These are phyloP conservation scores for Coregonus sp. DNA, from an alignment of 2,797 vertebrate genomes.

Conservation along the genomic window DNA sequence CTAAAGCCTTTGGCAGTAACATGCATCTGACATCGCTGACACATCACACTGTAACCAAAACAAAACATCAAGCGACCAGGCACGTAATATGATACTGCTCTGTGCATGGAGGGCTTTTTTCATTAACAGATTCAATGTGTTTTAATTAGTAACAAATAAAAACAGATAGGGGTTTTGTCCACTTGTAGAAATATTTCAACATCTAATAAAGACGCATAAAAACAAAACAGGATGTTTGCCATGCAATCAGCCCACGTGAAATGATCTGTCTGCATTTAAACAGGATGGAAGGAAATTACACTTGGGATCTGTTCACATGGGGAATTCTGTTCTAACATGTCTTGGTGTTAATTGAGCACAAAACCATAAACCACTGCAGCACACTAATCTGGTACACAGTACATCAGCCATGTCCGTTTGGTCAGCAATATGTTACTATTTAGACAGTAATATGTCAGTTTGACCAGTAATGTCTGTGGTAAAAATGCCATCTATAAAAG, in stretches of 20 bases:
- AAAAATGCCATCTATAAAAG: too few species aligned
- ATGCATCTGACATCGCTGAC: slow-evolving; percentile 10
- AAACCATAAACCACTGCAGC: background rate
- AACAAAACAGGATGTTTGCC: slow-evolving; percentile 19
- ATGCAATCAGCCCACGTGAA: slow-evolving; percentile 13
- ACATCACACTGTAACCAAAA: slow-evolving; percentile 15
- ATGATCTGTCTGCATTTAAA: background rate
- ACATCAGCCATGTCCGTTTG: too few species aligned
- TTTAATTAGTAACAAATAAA: slow-evolving; percentile 14
- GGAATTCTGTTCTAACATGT: background rate
- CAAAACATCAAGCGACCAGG: slow-evolving; percentile 19
- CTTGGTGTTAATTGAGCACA: background rate
- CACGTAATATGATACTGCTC: background rate
- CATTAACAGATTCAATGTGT: slow-evolving; percentile 19
- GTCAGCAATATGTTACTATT: too few species aligned
- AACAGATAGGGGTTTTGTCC: slow-evolving; percentile 17
- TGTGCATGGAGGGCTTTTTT: background rate
- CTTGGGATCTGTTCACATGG: background rate
- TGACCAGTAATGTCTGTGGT: too few species aligned
- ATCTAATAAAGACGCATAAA: background rate
- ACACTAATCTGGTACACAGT: background rate
- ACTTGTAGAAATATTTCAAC: slow-evolving; percentile 12
- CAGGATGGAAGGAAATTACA: slow-evolving; percentile 2
- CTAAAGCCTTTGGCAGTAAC: slow-evolving; percentile 8
- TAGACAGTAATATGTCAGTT: too few species aligned